A percentile compares a stretch with the other conserved stretches of the same genome.
phyloP scores from a whole-genome alignment of 2,888 invertebrate species.

The Drosophila yooni region DNA sequence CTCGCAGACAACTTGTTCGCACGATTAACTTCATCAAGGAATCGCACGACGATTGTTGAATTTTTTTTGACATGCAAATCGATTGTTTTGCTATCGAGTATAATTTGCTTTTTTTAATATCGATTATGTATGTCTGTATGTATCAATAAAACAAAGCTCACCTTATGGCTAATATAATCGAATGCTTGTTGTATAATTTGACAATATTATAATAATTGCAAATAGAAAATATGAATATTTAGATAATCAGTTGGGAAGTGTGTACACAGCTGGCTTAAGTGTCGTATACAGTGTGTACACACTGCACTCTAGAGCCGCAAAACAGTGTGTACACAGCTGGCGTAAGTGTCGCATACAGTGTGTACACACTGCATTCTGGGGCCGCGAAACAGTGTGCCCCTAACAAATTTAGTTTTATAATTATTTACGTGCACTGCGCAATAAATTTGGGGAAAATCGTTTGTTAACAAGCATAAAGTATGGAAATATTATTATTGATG shows the following conservation, averaged over 20 bases:
- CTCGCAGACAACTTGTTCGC: conserved; percentile 72
- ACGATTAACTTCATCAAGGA: conserved; percentile 52
- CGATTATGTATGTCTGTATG: not conserved
- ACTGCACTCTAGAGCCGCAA: not conserved
- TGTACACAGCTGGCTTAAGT: conserved; percentile 33
- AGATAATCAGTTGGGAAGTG: conserved; percentile 23
- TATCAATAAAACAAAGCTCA: not conserved
- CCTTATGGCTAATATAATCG: not conserved
- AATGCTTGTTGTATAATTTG: not conserved
- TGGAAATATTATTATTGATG: not conserved
- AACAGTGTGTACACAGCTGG: conserved; percentile 31
- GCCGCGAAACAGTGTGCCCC: conserved; percentile 29
- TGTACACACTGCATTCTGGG: conserved; percentile 20
- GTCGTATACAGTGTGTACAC: conserved; percentile 35
- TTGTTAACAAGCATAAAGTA: conserved; percentile 24
- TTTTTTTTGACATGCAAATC: conserved; percentile 13
- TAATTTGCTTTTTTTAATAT: not conserved
- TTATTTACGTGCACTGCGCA: conserved; percentile 61
- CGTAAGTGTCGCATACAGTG: conserved; percentile 25
- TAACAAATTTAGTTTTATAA: not conserved
- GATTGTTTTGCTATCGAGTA: conserved; percentile 41
- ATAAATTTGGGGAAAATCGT: conserved; percentile 27
- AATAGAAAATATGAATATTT: conserved; percentile 27
- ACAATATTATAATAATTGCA: not conserved
- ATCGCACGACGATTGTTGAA: conserved; percentile 18